Percentiles rank a stretch among this genome's conserved stretches.
phyloP scores from a whole-genome alignment of 2,888 invertebrate genomes.

The Tuta absoluta region DNA sequence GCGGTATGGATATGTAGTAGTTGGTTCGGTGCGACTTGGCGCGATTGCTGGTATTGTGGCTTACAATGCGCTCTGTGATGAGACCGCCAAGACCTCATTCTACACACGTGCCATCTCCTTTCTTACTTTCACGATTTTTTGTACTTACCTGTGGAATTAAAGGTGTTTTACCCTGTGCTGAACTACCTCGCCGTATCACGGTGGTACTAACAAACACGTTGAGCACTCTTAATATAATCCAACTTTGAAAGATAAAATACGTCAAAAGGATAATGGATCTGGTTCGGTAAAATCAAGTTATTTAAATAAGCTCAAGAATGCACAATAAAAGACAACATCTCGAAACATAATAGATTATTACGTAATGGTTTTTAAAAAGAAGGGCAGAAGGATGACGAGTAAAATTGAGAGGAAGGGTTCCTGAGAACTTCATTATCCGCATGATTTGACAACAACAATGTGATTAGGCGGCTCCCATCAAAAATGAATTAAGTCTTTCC shows the following conservation, averaged over 20 bases:
- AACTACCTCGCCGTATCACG: too few species aligned
- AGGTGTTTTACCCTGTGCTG: constrained; percentile 11
- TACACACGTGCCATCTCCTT: constrained; percentile 27
- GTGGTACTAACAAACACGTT: too few species aligned
- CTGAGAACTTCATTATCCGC: constrained; percentile 66
- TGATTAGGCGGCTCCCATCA: constrained; percentile 65
- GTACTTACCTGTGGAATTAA: not conserved
- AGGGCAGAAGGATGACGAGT: not conserved
- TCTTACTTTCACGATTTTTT: constrained; percentile 28
- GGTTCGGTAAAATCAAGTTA: too few species aligned
- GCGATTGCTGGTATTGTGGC: constrained; percentile 65
- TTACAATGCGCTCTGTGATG: constrained; percentile 63
- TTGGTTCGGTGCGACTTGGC: constrained; percentile 24
- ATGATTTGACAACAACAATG: constrained; percentile 72
- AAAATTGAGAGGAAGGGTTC: constrained; percentile 27
- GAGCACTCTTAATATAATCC: too few species aligned
- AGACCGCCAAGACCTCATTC: constrained; percentile 40
- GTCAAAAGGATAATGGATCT: too few species aligned
- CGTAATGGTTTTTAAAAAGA: not conserved
- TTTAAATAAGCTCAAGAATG: too few species aligned
- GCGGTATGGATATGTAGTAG: constrained; percentile 16
- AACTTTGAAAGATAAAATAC: too few species aligned
- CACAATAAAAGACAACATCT: not conserved
- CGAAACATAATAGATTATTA: not conserved
- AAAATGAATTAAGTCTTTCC: constrained; percentile 71